A percentile compares a stretch with the other conserved stretches of the same genome.
Conservation (phyloP, 2,888 invertebrate genomes). For the Dorcus parallelipipedus region DNA sequence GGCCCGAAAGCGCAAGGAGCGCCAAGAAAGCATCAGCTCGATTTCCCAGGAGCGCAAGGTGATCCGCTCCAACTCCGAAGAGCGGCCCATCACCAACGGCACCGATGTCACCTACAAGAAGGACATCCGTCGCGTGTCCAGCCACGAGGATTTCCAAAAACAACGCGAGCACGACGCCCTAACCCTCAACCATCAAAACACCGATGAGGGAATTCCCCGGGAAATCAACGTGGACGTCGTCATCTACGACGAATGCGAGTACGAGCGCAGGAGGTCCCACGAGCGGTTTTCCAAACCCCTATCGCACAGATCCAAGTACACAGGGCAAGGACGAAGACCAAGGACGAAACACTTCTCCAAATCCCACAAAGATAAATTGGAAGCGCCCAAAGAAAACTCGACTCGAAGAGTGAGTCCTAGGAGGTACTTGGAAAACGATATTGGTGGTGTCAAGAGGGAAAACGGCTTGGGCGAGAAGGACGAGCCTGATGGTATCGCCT, state of each 20-base stretch:
- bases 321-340: constrained; percentile 31
- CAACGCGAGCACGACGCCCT: constrained; percentile 23
- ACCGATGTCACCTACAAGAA: constrained; percentile 30
- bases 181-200: constrained; percentile 24
- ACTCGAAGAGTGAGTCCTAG: constrained; percentile 50
- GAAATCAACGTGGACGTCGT: constrained; percentile 33
- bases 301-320: constrained; percentile 53
- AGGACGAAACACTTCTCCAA: constrained; percentile 30
- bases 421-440: constrained; percentile 37
- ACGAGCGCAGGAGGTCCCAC: constrained; percentile 60
- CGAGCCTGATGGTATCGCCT: constrained; percentile 28
- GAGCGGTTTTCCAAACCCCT: constrained; percentile 63
- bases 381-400: constrained; percentile 50
- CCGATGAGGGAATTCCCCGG: constrained; percentile 38
- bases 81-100: constrained; percentile 49
- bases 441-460: constrained; percentile 6
- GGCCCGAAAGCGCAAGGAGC: constrained; percentile 61
- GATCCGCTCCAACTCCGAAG: constrained; percentile 61
- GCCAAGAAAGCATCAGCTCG: constrained; percentile 59
- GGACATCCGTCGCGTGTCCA: constrained; percentile 58
- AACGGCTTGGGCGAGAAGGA: constrained; percentile 25
- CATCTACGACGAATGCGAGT: constrained; percentile 58
- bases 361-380: constrained; percentile 30
- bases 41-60: constrained; percentile 59
- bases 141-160: constrained; percentile 60